Percentiles rank a stretch among this genome's conserved stretches.
phyloP scores from a whole-genome alignment of 2,113 vertebrate species.

The Serinus canaria region DNA sequence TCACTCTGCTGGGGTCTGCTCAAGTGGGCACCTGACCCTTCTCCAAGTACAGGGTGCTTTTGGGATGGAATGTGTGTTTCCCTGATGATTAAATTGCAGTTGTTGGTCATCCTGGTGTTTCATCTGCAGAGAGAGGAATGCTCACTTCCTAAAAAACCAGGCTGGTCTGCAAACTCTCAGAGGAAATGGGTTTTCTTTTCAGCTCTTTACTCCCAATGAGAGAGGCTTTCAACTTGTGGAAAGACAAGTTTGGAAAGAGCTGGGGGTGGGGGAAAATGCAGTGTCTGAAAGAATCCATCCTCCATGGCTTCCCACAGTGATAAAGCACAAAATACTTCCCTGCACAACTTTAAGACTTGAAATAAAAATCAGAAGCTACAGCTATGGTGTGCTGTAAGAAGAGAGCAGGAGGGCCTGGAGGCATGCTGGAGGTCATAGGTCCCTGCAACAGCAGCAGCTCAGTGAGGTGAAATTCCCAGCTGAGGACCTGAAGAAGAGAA shows the following conservation, averaged over 20 bases:
- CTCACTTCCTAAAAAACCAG: not conserved
- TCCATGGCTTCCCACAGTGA: not conserved
- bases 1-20: not conserved
- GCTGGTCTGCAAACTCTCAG: not conserved
- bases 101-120: not conserved
- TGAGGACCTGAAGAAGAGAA: not conserved
- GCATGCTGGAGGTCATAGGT: not conserved
- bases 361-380: not conserved
- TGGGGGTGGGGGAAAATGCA: not conserved
- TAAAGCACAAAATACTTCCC: not conserved
- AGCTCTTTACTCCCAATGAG: not conserved
- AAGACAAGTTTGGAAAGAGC: not conserved
- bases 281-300: not conserved
- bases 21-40: not conserved
- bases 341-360: not conserved
- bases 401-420: not conserved
- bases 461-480: not conserved
- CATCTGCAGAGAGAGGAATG: not conserved
- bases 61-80: not conserved
- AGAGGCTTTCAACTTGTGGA: not conserved
- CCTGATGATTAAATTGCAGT: not conserved
- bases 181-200: not conserved
- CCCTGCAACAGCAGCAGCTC: not conserved
- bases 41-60: not conserved
- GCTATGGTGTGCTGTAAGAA: not conserved